These are phyloP conservation scores for Mionectes macconnelli DNA, from an alignment of 2,113 vertebrate genomes.

Conservation along the genomic window DNA sequence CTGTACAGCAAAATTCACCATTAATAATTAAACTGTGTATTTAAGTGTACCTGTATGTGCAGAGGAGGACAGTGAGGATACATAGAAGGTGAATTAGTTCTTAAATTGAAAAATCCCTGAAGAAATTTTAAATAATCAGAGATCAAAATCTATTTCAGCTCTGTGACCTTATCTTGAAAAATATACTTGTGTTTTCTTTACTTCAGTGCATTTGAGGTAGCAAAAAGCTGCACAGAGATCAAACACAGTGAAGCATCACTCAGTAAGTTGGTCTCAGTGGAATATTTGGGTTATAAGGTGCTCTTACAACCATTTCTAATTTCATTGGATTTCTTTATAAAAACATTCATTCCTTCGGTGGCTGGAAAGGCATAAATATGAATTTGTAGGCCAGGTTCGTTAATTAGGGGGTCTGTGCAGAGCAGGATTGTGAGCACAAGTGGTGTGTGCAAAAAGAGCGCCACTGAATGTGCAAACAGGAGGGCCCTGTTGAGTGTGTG, in stretches of 20 bases:
- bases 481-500: fast-evolving
- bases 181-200: neutral
- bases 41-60: neutral
- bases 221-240: conserved; percentile 19
- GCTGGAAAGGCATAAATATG: neutral
- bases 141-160: conserved; percentile 45
- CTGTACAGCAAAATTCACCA: neutral
- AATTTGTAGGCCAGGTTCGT: neutral
- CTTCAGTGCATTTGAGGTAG: neutral
- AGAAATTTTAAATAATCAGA: conserved; percentile 46
- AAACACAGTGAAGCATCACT: conserved; percentile 48
- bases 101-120: conserved; percentile 26
- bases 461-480: neutral
- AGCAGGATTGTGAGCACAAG: fast-evolving
- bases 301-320: neutral
- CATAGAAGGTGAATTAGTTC: neutral
- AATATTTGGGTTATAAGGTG: conserved; percentile 24
- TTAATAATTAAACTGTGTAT: conserved; percentile 24
- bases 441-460: neutral
- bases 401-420: neutral
- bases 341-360: neutral
- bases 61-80: neutral
- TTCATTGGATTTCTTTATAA: neutral
- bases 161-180: conserved; percentile 45
- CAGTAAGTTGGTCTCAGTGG: neutral